Base-by-base conservation (phyloP, 2,113 vertebrate genomes). In the Hippocampus barbouri region DNA sequence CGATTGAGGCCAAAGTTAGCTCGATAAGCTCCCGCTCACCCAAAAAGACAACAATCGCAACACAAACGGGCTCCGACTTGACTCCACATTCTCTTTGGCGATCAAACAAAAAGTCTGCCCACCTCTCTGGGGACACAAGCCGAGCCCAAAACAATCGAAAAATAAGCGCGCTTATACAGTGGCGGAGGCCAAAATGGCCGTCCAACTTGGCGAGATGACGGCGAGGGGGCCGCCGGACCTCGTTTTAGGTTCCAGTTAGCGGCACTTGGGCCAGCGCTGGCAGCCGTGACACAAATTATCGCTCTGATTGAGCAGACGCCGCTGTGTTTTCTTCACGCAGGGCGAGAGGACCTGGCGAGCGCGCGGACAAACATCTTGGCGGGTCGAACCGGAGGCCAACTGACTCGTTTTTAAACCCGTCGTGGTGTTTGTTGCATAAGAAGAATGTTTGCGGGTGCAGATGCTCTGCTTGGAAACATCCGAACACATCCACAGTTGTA, bases 281-380 rank as follows among this genome's bases (percentile, higher is more conserved):
- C 30, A 70, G 41, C 27, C n/a, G 43, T 20, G 59, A 54, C 23
- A 61, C 51, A 34, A 34, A 73, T 16, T 14, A n/a, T 66, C 56
- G 34, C 40, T 21, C 54, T 47, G 27, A 66, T 54, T 69, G 43
- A 40, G 63, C 62, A 43, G 40, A 64, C 38, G 20, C 45, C 60
- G 72, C 20, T 71, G 34, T 56, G 45, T 62, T 70, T 71, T 73
- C 20, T 59, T 76, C 47, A 54, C 59, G 79, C 62, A 30, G 72
- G 59, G 20, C 7, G 56, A 41, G 66, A 71, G 18, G 59, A 67
- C 67, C 56, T 25, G 72, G 68, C 53, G 0, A 7, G n/a, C 27
- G 70, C 27, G 54, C 4, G 4, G 43, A 57, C 20, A 63, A 65
- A 2, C 41, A 43, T 65, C 40, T 65, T 45, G 38, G 40, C 40